Evolutionary conservation across 2,113 vertebrate genomes (phyloP).

Genomic region (Dryoscopus gambensis): DNA sequence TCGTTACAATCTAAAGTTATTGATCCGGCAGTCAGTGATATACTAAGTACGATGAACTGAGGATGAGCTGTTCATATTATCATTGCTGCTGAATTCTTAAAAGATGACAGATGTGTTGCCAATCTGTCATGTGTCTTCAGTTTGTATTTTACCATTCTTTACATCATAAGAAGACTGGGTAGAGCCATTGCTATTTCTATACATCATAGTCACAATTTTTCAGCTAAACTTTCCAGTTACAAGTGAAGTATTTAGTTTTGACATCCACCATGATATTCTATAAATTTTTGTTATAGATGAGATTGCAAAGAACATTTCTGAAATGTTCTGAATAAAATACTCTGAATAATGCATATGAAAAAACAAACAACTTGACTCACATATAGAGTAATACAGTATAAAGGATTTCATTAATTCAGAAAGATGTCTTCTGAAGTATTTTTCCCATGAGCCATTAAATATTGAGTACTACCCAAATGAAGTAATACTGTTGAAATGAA

Average conservation of each 20-base stretch:
- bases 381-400: neutral
- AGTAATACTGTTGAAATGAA: neutral
- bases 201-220: neutral
- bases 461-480: neutral
- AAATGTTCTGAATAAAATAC: neutral
- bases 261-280: neutral
- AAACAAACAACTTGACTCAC: slow-evolving; percentile 1
- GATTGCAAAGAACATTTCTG: neutral
- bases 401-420: neutral
- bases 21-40: neutral
- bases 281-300: neutral
- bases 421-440: neutral
- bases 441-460: neutral
- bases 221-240: neutral
- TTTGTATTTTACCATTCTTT: neutral
- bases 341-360: neutral
- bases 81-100: neutral
- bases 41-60: neutral
- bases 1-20: neutral
- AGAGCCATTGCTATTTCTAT: neutral
- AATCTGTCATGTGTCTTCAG: neutral
- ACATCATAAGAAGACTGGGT: neutral
- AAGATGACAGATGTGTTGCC: neutral
- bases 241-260: neutral
- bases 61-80: neutral